phyloP scores from a whole-genome alignment of 2,888 invertebrate species.

The Halictus ligatus region DNA sequence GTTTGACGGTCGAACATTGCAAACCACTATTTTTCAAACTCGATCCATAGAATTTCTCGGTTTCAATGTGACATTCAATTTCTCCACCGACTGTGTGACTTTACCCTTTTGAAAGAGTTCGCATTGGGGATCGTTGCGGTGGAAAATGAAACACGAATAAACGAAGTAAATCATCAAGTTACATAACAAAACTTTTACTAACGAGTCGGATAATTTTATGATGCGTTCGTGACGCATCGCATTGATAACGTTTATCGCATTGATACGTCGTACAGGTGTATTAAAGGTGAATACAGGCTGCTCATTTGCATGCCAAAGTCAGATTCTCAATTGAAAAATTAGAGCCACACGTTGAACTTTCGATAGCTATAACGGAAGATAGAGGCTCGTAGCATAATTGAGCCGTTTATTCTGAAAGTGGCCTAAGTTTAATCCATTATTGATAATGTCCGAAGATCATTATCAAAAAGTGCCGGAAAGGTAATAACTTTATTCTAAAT shows the following conservation, averaged over 20 bases:
- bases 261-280: neutral
- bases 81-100: neutral
- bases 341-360: neutral
- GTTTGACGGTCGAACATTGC: neutral
- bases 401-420: no score
- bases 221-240: neutral
- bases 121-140: neutral
- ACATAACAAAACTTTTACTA: neutral
- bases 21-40: neutral
- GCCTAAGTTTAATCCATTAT: no score
- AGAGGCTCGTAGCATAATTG: no score
- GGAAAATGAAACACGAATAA: neutral
- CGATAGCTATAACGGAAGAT: neutral
- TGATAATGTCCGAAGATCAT: no score
- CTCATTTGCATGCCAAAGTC: neutral
- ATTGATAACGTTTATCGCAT: neutral
- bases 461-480: no score
- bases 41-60: neutral
- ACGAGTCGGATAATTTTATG: neutral
- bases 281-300: neutral
- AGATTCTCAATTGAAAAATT: neutral
- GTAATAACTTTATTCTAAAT: no score
- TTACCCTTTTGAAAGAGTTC: neutral
- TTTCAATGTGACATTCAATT: neutral
- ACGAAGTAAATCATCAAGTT: neutral